Base-by-base conservation (phyloP, 2,797 vertebrate genomes). In the Acanthurus tractus region DNA sequence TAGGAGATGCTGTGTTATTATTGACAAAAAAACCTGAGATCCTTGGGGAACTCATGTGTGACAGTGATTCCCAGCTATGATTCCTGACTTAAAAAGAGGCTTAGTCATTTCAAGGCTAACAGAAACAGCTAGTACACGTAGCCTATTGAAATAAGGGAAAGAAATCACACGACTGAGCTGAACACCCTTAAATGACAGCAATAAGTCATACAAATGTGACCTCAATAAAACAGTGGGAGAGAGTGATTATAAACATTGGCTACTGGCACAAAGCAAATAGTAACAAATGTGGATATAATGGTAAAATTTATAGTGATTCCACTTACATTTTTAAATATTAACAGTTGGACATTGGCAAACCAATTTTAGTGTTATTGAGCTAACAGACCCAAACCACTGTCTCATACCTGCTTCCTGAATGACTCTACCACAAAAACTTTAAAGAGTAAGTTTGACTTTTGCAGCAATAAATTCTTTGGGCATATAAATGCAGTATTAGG, bases 151-250 rank as follows among this genome's bases (percentile, higher is more conserved):
- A 63, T 54, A 59, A 78, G 22, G 58, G 70, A 44, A 70, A 44
- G 45, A 69, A 69, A 76, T 55, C 42, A 56, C 50, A 82, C 63
- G 25, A 69, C 34, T 57, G 67, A 72, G 58, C 59, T 42, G 10
- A 78, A 83, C 66, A 68, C 8, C 64, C 29, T 45, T 50, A 83
- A 84, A 85, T 67, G 66, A 71, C 53, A 72, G 68, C 67, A 55
- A 91, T 89, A 88, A 83, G 88, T 92, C 81, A 78, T 59, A 82
- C 36, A 42, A 70, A 50, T 70, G 79, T 76, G 82, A 86, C 86
- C 86, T 89, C 68, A 89, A 83, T 75, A 81, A 73, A 86, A 76
- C 61, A 74, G 76, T 44, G 52, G 69, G 70, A 73, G 62, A 64
- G 44, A 48, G 46, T 17, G 48, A 20, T 61, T 50, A 68, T 40